Percentiles rank a stretch among this genome's conserved stretches.
phyloP scores from a whole-genome alignment of 92 coral and sea anemone genomes.

The Porites rus region DNA sequence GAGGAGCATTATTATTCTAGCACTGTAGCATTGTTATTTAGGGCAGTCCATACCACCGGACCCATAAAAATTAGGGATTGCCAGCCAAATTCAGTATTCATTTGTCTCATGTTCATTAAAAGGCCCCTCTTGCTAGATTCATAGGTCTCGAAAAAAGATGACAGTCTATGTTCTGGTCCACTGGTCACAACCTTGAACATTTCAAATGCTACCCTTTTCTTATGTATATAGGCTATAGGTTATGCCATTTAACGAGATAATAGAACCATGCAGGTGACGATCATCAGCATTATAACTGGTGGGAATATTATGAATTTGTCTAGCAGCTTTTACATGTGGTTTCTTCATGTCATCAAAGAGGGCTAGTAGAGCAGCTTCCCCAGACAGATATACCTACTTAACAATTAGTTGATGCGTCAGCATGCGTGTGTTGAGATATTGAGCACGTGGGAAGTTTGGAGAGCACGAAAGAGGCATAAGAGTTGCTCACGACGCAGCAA shows the following conservation, averaged over 20 bases:
- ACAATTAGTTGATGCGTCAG: too few relatives aligned
- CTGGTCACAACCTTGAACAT: slow-evolving; percentile 35
- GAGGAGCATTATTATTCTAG: too few relatives aligned
- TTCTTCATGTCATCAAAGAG: slow-evolving; percentile 13
- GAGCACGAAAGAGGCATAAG: too few relatives aligned
- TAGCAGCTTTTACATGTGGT: slow-evolving; percentile 18
- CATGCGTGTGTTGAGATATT: too few relatives aligned
- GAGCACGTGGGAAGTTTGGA: too few relatives aligned
- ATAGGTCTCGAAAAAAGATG: slow-evolving; percentile 31
- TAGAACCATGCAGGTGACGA: slow-evolving; percentile 12
- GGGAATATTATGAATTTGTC: neutral
- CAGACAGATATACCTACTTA: slow-evolving; percentile 3
- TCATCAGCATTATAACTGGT: neutral
- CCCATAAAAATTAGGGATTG: slow-evolving; percentile 32
- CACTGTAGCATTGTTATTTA: slow-evolving; percentile 14
- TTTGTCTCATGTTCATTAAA: slow-evolving; percentile 8
- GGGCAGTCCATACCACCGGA: slow-evolving; percentile 19
- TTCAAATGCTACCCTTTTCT: slow-evolving; percentile 27
- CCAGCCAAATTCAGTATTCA: slow-evolving; percentile 39
- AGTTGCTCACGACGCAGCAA: too few relatives aligned
- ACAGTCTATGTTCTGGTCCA: slow-evolving; percentile 30
- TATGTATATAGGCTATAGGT: neutral
- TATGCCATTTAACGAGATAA: slow-evolving; percentile 11
- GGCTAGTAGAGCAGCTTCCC: slow-evolving; percentile 21
- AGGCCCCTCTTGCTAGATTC: slow-evolving; percentile 28